Evolutionary conservation across 1,140 invertebrate species (phyloP).

Genomic region (Nasonia longicornis): DNA sequence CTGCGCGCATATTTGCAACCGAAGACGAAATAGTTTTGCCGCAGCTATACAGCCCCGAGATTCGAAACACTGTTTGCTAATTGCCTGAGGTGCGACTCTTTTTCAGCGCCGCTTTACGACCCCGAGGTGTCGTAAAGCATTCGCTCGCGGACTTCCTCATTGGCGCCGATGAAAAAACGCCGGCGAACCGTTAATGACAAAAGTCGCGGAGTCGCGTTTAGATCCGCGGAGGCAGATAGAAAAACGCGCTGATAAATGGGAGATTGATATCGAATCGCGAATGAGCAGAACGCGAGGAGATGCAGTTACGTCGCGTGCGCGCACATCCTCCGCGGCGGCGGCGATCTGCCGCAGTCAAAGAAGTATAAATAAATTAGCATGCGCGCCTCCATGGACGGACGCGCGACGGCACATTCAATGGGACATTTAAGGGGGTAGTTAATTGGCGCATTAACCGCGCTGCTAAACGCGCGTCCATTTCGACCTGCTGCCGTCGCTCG

Average conservation of each 20-base stretch:
- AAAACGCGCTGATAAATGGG: conserved; percentile 29
- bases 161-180: no score
- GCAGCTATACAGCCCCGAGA: neutral
- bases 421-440: conserved; percentile 48
- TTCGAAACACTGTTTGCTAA: neutral
- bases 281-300: neutral
- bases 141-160: no score
- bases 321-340: neutral
- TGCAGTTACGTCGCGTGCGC: conserved; percentile 11
- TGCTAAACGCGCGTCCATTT: conserved; percentile 31
- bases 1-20: neutral
- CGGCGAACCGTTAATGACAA: conserved; percentile 2
- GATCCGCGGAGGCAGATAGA: conserved; percentile 8
- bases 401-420: conserved; percentile 40
- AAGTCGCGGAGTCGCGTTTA: conserved; percentile 14
- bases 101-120: neutral
- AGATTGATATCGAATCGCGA: conserved; percentile 24
- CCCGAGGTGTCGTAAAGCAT: no score
- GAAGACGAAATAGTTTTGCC: conserved; percentile 21
- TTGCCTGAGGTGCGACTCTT: neutral
- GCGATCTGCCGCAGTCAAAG: conserved; percentile 28
- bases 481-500: neutral
- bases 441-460: conserved; percentile 52
- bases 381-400: conserved; percentile 14
- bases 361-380: conserved; percentile 51